Base-by-base conservation (phyloP, 2,888 invertebrate species). In the Ennomos fuscantarius region DNA sequence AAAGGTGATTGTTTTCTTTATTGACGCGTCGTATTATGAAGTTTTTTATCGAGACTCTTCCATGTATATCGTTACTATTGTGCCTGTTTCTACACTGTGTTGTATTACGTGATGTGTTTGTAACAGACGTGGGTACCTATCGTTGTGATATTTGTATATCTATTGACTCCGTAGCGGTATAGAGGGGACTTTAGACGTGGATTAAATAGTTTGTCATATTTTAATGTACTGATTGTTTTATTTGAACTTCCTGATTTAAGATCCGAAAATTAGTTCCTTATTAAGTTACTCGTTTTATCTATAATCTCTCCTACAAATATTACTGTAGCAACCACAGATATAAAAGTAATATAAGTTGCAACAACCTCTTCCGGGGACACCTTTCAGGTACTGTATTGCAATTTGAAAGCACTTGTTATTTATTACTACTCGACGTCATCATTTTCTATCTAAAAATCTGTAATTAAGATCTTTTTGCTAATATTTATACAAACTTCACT, bases 141-240 rank as follows among this genome's bases (percentile, higher is more conserved):
- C 70, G 77, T 81, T 86, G 86, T 86, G 83, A 85, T 81, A 80
- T 77, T 73, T 81, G 55, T 62, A 60, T 61, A 66, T 62, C 60
- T 63, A 76, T 73, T 75, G 70, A 72, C 66, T 69, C 63, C 74
- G 74, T 78, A 73, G 72, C 66, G 65, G 68, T 72, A 71, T 69
- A 66, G 51, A 52, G 49, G 49, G 60, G 42, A 61, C 60, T 76
- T 75, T 81, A 79, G 72, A 78, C 69, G 73, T 82, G 78, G 77
- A 84, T 74, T 81, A 83, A 82, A 86, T 83, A 78, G 76, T 82
- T 84, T 83, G 78, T 78, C 81, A 82, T 83, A 84, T 82, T 83
- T 83, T 83, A 81, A 83, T 79, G 81, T 82, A 82, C 13, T 8
- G 3, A 1, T 67, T 70, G 72, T 79, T 81, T 83, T 70, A 76